Percentiles rank a stretch among this genome's conserved stretches.
phyloP scores from a whole-genome alignment of 2,797 vertebrate species.

The Avahi laniger region DNA sequence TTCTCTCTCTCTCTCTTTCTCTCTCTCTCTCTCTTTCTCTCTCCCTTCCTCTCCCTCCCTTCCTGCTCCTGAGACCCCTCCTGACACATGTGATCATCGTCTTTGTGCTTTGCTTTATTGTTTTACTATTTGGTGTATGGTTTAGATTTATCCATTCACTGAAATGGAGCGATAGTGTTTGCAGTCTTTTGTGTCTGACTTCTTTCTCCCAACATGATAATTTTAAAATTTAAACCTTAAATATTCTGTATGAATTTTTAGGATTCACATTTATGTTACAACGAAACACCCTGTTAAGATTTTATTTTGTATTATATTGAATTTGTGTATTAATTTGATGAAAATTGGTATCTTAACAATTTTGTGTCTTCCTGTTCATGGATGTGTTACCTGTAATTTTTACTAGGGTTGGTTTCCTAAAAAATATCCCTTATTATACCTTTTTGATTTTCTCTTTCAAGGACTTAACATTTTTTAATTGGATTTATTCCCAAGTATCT shows the following conservation, averaged over 20 bases:
- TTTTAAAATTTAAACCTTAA: neutral
- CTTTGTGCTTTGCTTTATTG: too few species aligned
- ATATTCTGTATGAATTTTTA: neutral
- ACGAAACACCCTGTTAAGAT: neutral
- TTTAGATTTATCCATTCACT: neutral
- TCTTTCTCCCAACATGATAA: neutral
- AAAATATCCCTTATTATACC: neutral
- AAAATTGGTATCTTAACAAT: neutral
- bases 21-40: too few species aligned
- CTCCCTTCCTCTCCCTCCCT: too few species aligned
- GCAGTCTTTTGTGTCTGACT: neutral
- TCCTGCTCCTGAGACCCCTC: neutral
- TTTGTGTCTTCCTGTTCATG: neutral
- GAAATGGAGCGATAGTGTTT: neutral
- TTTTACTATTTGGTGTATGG: neutral
- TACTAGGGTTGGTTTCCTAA: neutral
- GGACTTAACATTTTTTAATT: neutral
- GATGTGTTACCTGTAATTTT: neutral
- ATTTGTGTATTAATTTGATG: conserved; percentile 24
- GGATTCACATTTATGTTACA: neutral
- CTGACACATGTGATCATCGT: rapidly evolving
- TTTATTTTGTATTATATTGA: conserved; percentile 16
- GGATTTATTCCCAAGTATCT: neutral
- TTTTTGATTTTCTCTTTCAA: neutral
- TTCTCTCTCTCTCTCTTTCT: too few species aligned